A percentile compares a stretch with the other conserved stretches of the same genome.
Evolutionary conservation across 2,113 vertebrate species (phyloP).

Genomic region (Acanthisitta chloris): DNA sequence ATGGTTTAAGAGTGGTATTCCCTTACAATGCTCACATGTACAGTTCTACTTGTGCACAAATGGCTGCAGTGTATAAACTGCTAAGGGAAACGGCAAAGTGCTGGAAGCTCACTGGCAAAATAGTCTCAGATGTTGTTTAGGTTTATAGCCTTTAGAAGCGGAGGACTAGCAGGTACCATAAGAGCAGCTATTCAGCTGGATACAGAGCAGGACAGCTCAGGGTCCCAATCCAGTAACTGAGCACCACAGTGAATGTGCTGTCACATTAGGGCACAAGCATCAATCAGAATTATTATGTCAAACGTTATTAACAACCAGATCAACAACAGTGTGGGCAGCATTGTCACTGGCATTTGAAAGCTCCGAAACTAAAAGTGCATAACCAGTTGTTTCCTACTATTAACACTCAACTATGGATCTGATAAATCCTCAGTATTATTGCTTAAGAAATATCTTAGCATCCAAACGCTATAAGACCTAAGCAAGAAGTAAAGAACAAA

Average conservation of each 20-base stretch:
- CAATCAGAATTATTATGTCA: not conserved
- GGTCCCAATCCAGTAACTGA: not conserved
- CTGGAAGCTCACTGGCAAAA: not conserved
- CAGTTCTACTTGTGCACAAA: not conserved
- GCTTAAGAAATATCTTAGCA: not conserved
- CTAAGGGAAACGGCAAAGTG: not conserved
- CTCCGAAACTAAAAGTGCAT: not conserved
- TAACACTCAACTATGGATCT: not conserved
- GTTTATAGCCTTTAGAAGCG: not conserved
- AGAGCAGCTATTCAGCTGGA: not conserved
- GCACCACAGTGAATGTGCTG: not conserved
- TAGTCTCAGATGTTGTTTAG: not conserved
- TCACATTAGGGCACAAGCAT: not conserved
- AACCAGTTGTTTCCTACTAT: not conserved
- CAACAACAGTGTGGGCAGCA: not conserved
- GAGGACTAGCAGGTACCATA: not conserved
- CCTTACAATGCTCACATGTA: not conserved
- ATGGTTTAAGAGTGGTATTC: too few species aligned
- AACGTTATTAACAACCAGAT: not conserved
- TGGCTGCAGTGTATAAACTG: not conserved
- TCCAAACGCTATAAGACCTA: not conserved
- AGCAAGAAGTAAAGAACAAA: not conserved
- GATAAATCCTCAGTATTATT: not conserved
- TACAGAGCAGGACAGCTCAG: not conserved
- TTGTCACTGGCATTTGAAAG: not conserved